These are phyloP conservation scores for Typhlomys cinereus DNA, from an alignment of 2,113 vertebrate species.

Conservation along the genomic window DNA sequence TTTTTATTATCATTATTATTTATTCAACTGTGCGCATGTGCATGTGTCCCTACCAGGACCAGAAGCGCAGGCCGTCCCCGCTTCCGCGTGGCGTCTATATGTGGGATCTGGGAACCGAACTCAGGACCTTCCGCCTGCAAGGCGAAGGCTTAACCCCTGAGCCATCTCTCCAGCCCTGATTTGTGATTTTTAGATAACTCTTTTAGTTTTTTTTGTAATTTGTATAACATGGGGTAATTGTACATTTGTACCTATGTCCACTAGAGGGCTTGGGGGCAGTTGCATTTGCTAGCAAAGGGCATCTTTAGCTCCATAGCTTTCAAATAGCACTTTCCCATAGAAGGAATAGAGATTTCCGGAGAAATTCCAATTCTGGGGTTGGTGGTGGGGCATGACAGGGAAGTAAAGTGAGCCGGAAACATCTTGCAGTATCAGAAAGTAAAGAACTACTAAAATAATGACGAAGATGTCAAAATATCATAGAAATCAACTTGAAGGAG, in stretches of 20 bases:
- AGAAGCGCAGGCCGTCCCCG: too few relatives aligned
- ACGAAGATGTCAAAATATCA: background rate
- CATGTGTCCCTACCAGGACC: too few relatives aligned
- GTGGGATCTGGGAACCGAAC: too few relatives aligned
- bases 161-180: too few relatives aligned
- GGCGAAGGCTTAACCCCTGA: too few relatives aligned
- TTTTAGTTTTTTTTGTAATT: background rate
- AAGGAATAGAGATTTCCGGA: background rate
- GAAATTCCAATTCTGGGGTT: background rate
- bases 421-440: background rate
- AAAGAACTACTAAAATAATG: background rate
- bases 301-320: background rate
- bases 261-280: background rate
- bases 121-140: too few relatives aligned
- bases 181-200: background rate
- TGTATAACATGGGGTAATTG: background rate
- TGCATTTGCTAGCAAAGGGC: background rate
- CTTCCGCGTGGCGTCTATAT: too few relatives aligned
- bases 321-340: too few relatives aligned
- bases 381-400: too few relatives aligned
- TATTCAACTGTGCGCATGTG: too few relatives aligned
- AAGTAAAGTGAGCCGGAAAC: background rate
- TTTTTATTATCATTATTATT: too few relatives aligned
- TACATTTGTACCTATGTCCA: background rate
- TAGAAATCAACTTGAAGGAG: background rate